phyloP scores from a whole-genome alignment of 2,797 vertebrate genomes.

The Muraenolepis orangiensis region DNA sequence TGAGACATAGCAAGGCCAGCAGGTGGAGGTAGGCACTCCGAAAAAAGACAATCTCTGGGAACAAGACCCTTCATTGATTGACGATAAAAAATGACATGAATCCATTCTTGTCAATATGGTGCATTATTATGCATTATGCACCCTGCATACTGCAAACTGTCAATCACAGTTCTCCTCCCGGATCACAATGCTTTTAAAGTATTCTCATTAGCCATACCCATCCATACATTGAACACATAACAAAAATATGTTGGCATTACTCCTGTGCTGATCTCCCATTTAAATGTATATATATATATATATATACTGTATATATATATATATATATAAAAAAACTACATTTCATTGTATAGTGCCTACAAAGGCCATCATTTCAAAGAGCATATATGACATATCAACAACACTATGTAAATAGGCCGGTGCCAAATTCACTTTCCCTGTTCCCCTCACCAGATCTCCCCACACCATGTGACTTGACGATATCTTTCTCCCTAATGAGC shows the following conservation, averaged over 20 bases:
- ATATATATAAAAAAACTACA: constrained; percentile 24
- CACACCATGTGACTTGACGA: constrained; percentile 40
- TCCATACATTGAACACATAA: constrained; percentile 42
- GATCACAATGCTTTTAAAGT: not conserved
- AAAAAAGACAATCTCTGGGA: constrained; percentile 56
- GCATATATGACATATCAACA: constrained; percentile 33
- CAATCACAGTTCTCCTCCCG: not conserved
- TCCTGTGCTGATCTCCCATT: constrained; percentile 26
- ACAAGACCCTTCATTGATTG: constrained; percentile 48
- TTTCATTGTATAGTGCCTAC: constrained; percentile 19
- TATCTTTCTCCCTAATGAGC: constrained; percentile 37
- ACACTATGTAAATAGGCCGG: constrained; percentile 23
- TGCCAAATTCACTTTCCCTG: constrained; percentile 37
- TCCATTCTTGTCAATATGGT: not conserved
- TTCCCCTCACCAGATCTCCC: constrained; percentile 26
- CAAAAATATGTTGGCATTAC: constrained; percentile 21
- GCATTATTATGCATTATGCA: too few species aligned
- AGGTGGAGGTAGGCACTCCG: constrained; percentile 59
- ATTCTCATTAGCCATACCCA: constrained; percentile 25
- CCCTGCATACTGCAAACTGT: not conserved
- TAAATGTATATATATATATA: constrained; percentile 6
- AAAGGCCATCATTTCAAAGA: constrained; percentile 39
- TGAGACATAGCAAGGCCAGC: constrained; percentile 53
- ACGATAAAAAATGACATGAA: not conserved
- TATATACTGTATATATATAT: constrained; percentile 5